Evolutionary conservation across 2,113 vertebrate genomes (phyloP).

Genomic region (Antennarius striatus): DNA sequence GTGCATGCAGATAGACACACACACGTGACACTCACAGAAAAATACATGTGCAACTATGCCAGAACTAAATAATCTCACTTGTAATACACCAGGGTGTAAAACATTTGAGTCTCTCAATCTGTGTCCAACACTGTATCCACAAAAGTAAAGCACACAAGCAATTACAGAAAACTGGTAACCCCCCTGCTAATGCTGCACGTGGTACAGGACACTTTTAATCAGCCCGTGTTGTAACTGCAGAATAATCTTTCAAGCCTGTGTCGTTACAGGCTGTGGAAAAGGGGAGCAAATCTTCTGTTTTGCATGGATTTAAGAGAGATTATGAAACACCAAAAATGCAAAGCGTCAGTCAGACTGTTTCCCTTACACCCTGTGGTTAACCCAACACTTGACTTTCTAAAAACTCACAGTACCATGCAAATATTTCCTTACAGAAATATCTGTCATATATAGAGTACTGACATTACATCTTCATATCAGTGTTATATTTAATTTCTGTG

Average conservation of each 20-base stretch:
- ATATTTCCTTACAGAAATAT: slow-evolving; percentile 14
- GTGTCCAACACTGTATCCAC: slow-evolving; percentile 26
- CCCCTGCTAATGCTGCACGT: slow-evolving; percentile 50
- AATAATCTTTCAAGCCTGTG: slow-evolving; percentile 70
- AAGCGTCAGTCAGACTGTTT: slow-evolving; percentile 50
- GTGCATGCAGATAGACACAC: not conserved
- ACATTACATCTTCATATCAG: slow-evolving; percentile 14
- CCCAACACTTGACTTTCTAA: slow-evolving; percentile 18
- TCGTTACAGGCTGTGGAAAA: slow-evolving; percentile 60
- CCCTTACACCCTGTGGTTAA: slow-evolving; percentile 52
- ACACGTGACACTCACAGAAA: not conserved
- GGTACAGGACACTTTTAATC: slow-evolving; percentile 70
- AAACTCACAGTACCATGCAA: slow-evolving; percentile 35
- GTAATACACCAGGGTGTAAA: slow-evolving; percentile 16
- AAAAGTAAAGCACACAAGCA: slow-evolving; percentile 40
- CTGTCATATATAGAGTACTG: slow-evolving; percentile 14
- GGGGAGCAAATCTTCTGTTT: slow-evolving; percentile 67
- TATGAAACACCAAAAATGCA: slow-evolving; percentile 69
- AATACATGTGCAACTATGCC: slow-evolving; percentile 18
- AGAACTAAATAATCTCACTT: slow-evolving; percentile 35
- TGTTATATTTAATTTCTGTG: not conserved
- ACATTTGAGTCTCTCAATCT: slow-evolving; percentile 30
- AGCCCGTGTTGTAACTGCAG: slow-evolving; percentile 60
- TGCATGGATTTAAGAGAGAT: slow-evolving; percentile 66
- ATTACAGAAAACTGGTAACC: slow-evolving; percentile 57